Evolutionary conservation across 2,113 vertebrate species (phyloP).

Genomic region (Myiagra hebetior): DNA sequence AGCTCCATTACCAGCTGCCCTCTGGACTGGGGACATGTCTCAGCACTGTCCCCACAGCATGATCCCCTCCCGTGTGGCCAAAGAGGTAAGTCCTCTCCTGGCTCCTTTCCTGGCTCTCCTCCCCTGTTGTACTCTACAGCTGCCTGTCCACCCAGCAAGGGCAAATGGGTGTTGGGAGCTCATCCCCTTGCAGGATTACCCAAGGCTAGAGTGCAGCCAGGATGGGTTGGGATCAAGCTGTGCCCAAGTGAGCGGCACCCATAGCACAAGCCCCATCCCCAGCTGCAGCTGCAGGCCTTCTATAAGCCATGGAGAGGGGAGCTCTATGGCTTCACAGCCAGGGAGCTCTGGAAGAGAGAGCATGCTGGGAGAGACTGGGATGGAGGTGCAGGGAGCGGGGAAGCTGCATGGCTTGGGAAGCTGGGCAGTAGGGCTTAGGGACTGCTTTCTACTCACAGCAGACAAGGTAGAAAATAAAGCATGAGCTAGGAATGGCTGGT

Average conservation of each 20-base stretch:
- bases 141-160: not conserved
- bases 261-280: not conserved
- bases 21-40: not conserved
- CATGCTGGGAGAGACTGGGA: accelerated
- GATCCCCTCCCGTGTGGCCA: not conserved
- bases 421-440: not conserved
- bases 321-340: not conserved
- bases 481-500: not conserved
- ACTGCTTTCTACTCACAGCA: not conserved
- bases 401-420: not conserved
- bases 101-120: not conserved
- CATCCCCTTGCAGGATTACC: not conserved
- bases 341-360: not conserved
- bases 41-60: not conserved
- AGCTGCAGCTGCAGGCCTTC: not conserved
- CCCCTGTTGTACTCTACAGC: not conserved
- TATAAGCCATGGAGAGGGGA: accelerated
- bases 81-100: not conserved
- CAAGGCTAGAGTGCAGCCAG: not conserved
- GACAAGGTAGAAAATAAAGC: not conserved
- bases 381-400: not conserved
- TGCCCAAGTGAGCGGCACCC: not conserved
- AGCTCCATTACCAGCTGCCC: not conserved
- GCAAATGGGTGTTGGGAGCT: not conserved
- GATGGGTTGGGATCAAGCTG: not conserved